phyloP scores from a whole-genome alignment of 2,888 invertebrate genomes.

The Hololepta plana region DNA sequence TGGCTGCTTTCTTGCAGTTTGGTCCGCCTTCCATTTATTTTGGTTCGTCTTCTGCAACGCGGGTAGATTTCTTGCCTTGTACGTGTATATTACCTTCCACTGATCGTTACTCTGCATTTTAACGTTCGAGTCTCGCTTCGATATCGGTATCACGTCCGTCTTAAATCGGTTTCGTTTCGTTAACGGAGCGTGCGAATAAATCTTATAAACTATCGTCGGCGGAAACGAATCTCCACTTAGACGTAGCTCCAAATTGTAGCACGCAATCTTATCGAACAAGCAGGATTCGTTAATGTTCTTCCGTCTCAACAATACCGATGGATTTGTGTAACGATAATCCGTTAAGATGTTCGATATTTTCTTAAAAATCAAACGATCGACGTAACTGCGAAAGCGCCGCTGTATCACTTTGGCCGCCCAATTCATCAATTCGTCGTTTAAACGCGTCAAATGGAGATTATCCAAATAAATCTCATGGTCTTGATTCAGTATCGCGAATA shows the following conservation, averaged over 20 bases:
- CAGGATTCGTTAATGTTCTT: conserved; percentile 10
- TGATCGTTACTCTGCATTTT: conserved; percentile 2
- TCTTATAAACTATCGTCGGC: conserved; percentile 17
- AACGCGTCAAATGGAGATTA: too few relatives aligned
- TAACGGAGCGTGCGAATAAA: conserved; percentile 10
- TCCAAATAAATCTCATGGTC: too few relatives aligned
- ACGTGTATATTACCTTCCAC: conserved; percentile 9
- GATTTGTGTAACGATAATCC: too few relatives aligned
- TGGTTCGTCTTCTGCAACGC: not conserved
- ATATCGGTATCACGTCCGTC: not conserved
- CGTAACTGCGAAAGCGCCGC: too few relatives aligned
- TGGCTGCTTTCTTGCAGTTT: not conserved
- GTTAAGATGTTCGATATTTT: too few relatives aligned
- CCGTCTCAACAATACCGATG: too few relatives aligned
- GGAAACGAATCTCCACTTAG: conserved; percentile 17
- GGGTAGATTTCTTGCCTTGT: not conserved
- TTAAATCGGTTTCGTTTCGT: conserved; percentile 3
- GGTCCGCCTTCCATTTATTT: too few relatives aligned
- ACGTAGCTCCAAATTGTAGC: conserved; percentile 13
- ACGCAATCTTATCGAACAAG: conserved; percentile 13
- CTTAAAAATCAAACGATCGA: too few relatives aligned
- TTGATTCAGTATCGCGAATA: too few relatives aligned
- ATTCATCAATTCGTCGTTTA: too few relatives aligned
- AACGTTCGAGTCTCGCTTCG: conserved; percentile 2
- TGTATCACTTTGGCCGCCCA: conserved; percentile 13